phyloP scores from a whole-genome alignment of 2,888 invertebrate species.

The Pandemis corylana region DNA sequence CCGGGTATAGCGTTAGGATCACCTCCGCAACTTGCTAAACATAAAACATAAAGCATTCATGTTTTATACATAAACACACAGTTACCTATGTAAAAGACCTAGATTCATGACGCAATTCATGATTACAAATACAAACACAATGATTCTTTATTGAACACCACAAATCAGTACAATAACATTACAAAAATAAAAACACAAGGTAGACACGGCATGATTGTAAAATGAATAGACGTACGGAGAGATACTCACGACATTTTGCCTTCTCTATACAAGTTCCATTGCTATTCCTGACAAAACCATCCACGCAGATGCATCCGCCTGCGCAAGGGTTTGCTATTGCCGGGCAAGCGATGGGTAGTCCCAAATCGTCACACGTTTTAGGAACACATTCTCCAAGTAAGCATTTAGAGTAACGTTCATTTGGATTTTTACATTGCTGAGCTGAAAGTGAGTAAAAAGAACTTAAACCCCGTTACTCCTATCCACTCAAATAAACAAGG shows the following conservation, averaged over 20 bases:
- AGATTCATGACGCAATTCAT: too few species aligned
- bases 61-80: background rate
- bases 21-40: conserved; percentile 29
- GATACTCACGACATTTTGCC: conserved; percentile 32
- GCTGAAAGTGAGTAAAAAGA: background rate
- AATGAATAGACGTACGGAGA: background rate
- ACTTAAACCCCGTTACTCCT: too few species aligned
- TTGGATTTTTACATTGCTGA: conserved; percentile 26
- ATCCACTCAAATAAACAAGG: background rate
- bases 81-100: too few species aligned
- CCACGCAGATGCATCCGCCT: conserved; percentile 37
- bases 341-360: conserved; percentile 21
- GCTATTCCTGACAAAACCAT: conserved; percentile 34
- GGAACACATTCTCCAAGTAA: conserved; percentile 31
- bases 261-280: conserved; percentile 34
- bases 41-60: background rate
- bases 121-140: too few species aligned
- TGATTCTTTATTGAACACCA: too few species aligned
- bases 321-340: conserved; percentile 24
- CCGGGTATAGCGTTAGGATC: conserved; percentile 25
- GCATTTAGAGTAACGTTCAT: conserved; percentile 32
- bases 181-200: too few species aligned
- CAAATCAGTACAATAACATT: too few species aligned
- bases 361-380: conserved; percentile 33
- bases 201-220: too few species aligned